Conservation (phyloP, 2,888 invertebrate species). For the Trissolcus brochymenae region DNA sequence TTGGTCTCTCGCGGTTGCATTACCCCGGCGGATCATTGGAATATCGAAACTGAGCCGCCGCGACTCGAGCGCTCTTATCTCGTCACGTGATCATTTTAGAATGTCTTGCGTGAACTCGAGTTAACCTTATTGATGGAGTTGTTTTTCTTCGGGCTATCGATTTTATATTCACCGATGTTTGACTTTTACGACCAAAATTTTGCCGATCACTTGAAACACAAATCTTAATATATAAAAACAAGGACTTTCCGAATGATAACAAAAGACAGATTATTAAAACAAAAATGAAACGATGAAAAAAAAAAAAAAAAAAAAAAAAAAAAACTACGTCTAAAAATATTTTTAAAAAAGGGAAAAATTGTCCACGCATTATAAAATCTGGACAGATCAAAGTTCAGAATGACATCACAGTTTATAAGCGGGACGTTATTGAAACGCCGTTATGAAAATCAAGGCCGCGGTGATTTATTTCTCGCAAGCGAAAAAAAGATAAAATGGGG, state of each 20-base stretch:
- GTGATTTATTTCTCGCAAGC: slow-evolving; percentile 37
- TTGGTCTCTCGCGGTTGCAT: slow-evolving; percentile 17
- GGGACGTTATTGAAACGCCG: slow-evolving; percentile 18
- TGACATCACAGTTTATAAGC: slow-evolving; percentile 17
- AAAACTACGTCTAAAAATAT: not conserved
- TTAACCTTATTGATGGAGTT: slow-evolving; percentile 46
- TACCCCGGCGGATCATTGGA: slow-evolving; percentile 25
- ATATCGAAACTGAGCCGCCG: slow-evolving; percentile 27
- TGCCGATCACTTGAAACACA: not conserved
- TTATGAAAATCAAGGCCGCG: slow-evolving; percentile 29
- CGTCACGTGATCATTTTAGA: slow-evolving; percentile 44
- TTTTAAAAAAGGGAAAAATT: not conserved
- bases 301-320: not conserved
- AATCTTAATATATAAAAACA: not conserved
- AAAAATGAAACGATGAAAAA: not conserved
- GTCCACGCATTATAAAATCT: not conserved
- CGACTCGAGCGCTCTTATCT: slow-evolving; percentile 35
- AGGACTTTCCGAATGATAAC: not conserved
- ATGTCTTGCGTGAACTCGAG: slow-evolving; percentile 36
- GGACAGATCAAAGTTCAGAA: slow-evolving; percentile 15
- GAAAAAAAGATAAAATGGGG: no score
- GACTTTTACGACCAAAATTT: not conserved
- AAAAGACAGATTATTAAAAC: not conserved
- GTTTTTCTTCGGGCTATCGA: slow-evolving; percentile 23
- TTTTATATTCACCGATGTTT: slow-evolving; percentile 6